Conservation (phyloP, 2,797 vertebrate species). For the Atherinosoma microstoma region DNA sequence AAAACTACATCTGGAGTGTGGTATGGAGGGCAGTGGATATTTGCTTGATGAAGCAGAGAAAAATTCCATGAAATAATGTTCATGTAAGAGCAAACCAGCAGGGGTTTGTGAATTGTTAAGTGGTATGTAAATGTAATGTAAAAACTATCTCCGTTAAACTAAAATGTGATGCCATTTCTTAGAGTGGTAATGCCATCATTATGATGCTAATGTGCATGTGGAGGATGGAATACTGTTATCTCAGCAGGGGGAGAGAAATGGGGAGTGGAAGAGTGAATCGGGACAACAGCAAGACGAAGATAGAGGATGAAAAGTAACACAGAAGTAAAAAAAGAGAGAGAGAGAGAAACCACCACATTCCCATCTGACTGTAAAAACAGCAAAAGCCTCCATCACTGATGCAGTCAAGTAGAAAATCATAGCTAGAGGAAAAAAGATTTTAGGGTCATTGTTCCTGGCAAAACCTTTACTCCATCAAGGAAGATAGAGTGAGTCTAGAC, state of each 20-base stretch:
- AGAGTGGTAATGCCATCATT: slow-evolving; percentile 66
- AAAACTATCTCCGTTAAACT: slow-evolving; percentile 55
- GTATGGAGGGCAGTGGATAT: slow-evolving; percentile 31
- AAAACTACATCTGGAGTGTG: slow-evolving; percentile 21
- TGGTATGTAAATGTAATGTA: slow-evolving; percentile 65
- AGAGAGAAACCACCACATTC: slow-evolving; percentile 48
- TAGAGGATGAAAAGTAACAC: slow-evolving; percentile 35
- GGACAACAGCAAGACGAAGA: slow-evolving; percentile 38
- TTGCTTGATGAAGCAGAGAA: slow-evolving; percentile 43
- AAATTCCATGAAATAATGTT: slow-evolving; percentile 35
- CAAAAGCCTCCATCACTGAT: slow-evolving; percentile 78
- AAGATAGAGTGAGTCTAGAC: slow-evolving; percentile 45
- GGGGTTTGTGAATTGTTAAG: slow-evolving; percentile 57
- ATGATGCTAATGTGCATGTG: slow-evolving; percentile 71
- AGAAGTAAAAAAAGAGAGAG: slow-evolving; percentile 23
- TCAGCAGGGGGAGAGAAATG: slow-evolving; percentile 42
- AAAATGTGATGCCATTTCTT: slow-evolving; percentile 67
- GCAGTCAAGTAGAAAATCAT: slow-evolving; percentile 85
- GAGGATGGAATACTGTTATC: slow-evolving; percentile 62
- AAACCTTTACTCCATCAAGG: slow-evolving; percentile 65
- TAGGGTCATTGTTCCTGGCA: slow-evolving; percentile 71
- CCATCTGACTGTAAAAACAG: slow-evolving; percentile 79
- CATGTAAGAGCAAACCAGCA: slow-evolving; percentile 55
- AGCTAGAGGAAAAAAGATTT: slow-evolving; percentile 82
- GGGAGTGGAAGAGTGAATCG: slow-evolving; percentile 12